Base-by-base conservation (phyloP, 1,140 invertebrate genomes). In the Zaprionus camerounensis region DNA sequence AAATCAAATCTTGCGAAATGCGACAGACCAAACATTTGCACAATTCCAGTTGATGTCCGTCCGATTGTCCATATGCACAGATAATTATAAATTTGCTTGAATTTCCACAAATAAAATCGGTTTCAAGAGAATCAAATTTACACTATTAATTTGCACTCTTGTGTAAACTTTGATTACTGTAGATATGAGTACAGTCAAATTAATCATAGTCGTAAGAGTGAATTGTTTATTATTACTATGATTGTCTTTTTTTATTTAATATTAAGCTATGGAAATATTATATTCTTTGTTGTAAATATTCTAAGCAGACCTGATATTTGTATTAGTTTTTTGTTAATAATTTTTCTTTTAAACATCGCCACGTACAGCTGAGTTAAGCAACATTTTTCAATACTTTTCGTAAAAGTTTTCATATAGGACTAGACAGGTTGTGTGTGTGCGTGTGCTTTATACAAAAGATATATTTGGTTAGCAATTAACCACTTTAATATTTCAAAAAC, bases 1-100 rank as follows among this genome's bases (percentile, higher is more conserved):
- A 76, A 76, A 76, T 76, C 44, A 66, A 44, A 59, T 63, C 15
- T 38, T 59, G 70, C 65, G 26, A 65, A 36, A 53, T 71, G 3
- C 31, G 68, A 71, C 46, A 55, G 53, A 31, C 41, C 55, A 44
- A 55, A 71, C 36, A 70, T 44, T 75, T 58, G 26, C 51, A 41
- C 67, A 59, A 64, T 64, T 70, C 36, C 6, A 53, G 26, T 9
- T n/a, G 17, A 24, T 15, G 4, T 20, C 28, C 13, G 15, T 56
- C 31, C 1, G n/a, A 20, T n/a, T 34, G 24, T 51, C 17, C 6
- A n/a, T 28, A 9, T 46, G 41, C 2, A 7, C n/a, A 46, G n/a
- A 46, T 46, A 17, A 46, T 17, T 46, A 46, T 17, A 7, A 46
- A 46, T 46, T 17, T 46, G n/a, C 7, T 46, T 7, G 7, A 46